Evolutionary conservation across 1,140 invertebrate genomes (phyloP).

Genomic region (Temnothorax nylanderi): DNA sequence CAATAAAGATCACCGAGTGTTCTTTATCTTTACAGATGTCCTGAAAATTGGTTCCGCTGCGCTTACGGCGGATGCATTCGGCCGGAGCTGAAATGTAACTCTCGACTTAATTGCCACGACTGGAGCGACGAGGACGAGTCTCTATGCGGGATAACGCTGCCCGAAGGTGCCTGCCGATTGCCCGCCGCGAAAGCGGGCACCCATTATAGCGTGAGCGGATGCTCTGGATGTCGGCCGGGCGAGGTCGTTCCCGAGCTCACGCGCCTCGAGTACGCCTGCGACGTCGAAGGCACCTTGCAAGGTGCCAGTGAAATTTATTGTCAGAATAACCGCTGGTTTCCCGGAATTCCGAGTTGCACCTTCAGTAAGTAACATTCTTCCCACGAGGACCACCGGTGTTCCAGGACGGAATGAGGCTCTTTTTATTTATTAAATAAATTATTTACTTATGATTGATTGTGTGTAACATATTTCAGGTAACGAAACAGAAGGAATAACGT

Average conservation of each 20-base stretch:
- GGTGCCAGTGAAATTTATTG: slow-evolving; percentile 73
- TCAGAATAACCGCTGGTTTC: slow-evolving; percentile 74
- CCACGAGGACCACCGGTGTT: background rate
- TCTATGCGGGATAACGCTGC: slow-evolving; percentile 67
- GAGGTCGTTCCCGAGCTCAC: slow-evolving; percentile 74
- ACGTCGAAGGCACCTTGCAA: slow-evolving; percentile 66
- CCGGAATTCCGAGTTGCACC: slow-evolving; percentile 71
- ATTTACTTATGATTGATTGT: background rate
- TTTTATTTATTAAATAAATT: slow-evolving; percentile 25
- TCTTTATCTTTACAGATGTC: slow-evolving; percentile 74
- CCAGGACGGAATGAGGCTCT: background rate
- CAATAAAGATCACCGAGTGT: background rate
- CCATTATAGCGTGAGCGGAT: slow-evolving; percentile 68
- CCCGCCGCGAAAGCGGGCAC: slow-evolving; percentile 69
- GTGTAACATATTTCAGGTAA: slow-evolving; percentile 20
- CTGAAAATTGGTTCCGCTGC: slow-evolving; percentile 82
- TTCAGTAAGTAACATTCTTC: slow-evolving; percentile 54
- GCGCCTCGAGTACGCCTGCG: slow-evolving; percentile 74
- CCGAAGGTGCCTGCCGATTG: slow-evolving; percentile 75
- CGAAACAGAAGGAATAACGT: slow-evolving; percentile 68
- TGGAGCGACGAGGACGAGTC: slow-evolving; percentile 86
- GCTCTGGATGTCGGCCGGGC: slow-evolving; percentile 73
- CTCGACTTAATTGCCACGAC: slow-evolving; percentile 84
- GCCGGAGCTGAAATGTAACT: slow-evolving; percentile 76
- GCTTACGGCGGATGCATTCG: slow-evolving; percentile 87